Base-by-base conservation (phyloP, 2,113 vertebrate species). In the Fulmarus glacialis region DNA sequence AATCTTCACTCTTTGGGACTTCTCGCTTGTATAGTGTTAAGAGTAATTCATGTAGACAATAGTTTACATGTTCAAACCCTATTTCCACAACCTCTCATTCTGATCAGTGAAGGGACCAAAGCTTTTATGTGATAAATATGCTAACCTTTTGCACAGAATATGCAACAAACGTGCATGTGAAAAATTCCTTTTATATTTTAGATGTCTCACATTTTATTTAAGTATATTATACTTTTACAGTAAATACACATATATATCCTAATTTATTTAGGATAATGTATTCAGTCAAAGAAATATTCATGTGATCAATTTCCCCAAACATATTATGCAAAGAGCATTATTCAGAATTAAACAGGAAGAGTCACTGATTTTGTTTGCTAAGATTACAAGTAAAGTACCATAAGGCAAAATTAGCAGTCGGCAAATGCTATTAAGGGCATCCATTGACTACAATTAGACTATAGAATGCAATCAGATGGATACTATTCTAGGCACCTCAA, bases 321-420 rank as follows among this genome's bases (percentile, higher is more conserved):
- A 27, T 52, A 63, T 62, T 72, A 71, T 52, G 40, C 73, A 94
- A 78, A 82, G 59, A 83, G 43, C 36, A 91, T 92, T 96, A 91
- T 67, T 91, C 78, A 72, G 85, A 96, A 72, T 93, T 71, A 94
- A 90, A 92, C 73, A 97, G 67, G 85, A 93, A 97, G 52, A 91
- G 59, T 47, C 63, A 79, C 56, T 94, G 89, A 60, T 96, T 98
- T 94, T 96, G 43, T 94, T 97, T 93, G 73, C 80, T 75, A 68
- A 93, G 94, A 81, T 91, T 83, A 43, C 53, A 74, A 82, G 70
- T 60, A 92, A 85, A 95, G 62, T 91, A 86, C 45, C 58, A 79
- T 59, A 79, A 84, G 86, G 82, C 60, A 97, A 96, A 95, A 96
- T 91, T 78, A 93, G 53, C 81, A 95, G 88, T 91, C 16, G 45